A percentile compares a stretch with the other conserved stretches of the same genome.
These are phyloP conservation scores for Muntiacus reevesi DNA, from an alignment of 2,113 vertebrate genomes.

Conservation along the genomic window DNA sequence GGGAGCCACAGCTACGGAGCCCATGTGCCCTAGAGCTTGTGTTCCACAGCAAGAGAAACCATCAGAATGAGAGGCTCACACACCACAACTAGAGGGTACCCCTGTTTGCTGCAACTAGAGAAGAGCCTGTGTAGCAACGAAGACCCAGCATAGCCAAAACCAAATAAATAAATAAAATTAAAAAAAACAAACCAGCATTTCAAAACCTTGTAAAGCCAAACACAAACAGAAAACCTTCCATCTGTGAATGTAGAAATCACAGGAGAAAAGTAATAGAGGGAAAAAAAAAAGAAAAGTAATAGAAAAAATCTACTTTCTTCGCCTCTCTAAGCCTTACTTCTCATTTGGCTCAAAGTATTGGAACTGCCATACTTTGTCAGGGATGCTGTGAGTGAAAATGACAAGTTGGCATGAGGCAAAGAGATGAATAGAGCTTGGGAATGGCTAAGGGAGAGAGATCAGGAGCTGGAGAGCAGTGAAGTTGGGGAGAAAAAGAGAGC, in stretches of 20 bases:
- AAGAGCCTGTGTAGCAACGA: neutral
- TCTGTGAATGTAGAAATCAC: neutral
- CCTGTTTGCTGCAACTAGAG: neutral
- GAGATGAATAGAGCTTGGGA: neutral
- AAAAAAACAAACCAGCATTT: neutral
- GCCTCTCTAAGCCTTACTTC: neutral
- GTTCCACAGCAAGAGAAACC: neutral
- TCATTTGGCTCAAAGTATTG: neutral
- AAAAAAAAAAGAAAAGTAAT: neutral
- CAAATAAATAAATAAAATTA: neutral
- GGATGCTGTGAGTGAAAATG: neutral
- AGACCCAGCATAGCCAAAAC: neutral
- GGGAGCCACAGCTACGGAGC: neutral
- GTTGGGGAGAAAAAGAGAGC: neutral
- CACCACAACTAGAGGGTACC: neutral
- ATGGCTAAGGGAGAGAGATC: neutral
- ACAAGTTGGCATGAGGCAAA: neutral
- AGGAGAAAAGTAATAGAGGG: neutral
- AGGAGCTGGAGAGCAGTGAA: too few species aligned
- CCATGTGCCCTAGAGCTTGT: neutral
- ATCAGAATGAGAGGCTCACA: rapidly evolving
- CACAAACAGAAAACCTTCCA: neutral
- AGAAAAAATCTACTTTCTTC: neutral
- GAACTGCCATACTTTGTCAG: neutral
- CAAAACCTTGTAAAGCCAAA: neutral